phyloP scores from a whole-genome alignment of 2,797 vertebrate species.

The Peromyscus attwateri region DNA sequence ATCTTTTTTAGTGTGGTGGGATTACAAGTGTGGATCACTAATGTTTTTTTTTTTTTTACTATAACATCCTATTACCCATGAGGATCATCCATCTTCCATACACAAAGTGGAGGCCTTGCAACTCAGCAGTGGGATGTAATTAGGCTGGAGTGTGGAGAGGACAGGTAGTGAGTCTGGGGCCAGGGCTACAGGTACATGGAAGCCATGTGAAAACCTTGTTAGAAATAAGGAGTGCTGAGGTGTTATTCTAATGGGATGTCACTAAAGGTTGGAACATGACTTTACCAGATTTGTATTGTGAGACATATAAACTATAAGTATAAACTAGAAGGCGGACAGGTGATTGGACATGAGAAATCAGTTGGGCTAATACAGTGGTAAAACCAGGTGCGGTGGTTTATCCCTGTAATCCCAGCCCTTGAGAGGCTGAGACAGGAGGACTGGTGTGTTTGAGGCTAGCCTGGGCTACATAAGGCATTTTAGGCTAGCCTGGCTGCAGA shows the following conservation, averaged over 20 bases:
- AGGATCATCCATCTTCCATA: not conserved
- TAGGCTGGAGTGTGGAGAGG: not conserved
- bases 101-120: not conserved
- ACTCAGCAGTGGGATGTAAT: not conserved
- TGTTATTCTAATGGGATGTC: constrained; percentile 22
- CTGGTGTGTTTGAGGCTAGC: not conserved
- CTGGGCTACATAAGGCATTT: not conserved
- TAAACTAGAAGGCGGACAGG: not conserved
- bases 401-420: not conserved
- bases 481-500: not conserved
- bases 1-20: not conserved
- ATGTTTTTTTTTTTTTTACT: not conserved
- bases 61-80: not conserved
- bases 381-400: not conserved
- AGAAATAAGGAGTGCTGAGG: not conserved
- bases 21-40: not conserved
- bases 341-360: not conserved
- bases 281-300: constrained; percentile 11
- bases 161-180: not conserved
- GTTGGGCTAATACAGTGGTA: not conserved
- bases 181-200: not conserved
- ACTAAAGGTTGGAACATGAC: not conserved
- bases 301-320: not conserved
- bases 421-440: not conserved
- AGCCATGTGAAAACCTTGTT: not conserved